phyloP scores from a whole-genome alignment of 2,113 vertebrate species.

The human region DNA sequence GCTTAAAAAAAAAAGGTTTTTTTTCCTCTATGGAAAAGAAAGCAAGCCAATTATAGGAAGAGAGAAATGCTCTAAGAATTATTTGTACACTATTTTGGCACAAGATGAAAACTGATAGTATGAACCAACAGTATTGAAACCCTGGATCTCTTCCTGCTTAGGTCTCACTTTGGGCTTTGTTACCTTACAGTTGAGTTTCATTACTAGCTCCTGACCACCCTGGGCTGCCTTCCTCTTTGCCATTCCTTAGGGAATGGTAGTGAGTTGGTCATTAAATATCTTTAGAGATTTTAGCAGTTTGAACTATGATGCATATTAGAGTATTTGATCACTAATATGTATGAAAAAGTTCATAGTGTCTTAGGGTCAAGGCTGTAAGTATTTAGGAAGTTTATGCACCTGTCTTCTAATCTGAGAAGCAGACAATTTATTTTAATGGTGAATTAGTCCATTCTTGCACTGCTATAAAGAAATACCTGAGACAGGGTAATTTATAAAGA shows the following conservation, averaged over 20 bases:
- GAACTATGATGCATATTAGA: not conserved
- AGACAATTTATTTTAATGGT: not conserved
- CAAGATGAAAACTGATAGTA: not conserved
- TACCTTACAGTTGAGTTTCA: not conserved
- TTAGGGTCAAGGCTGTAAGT: not conserved
- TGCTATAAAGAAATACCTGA: too few relatives aligned
- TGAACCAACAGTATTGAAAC: not conserved
- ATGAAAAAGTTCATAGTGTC: not conserved
- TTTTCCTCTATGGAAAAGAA: not conserved
- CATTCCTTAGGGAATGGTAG: not conserved
- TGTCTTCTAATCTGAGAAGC: not conserved
- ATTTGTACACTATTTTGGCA: not conserved
- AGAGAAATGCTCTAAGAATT: not conserved
- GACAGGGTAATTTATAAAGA: too few relatives aligned
- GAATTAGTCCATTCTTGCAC: too few relatives aligned
- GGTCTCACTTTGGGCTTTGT: not conserved
- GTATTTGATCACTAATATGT: not conserved
- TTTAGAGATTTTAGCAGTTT: not conserved
- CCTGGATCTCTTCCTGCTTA: not conserved
- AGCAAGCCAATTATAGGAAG: slow-evolving; percentile 6
- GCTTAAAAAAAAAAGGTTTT: not conserved
- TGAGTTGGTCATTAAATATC: not conserved
- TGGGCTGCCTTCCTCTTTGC: not conserved
- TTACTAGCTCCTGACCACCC: not conserved
- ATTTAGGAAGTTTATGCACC: not conserved